phyloP scores from a whole-genome alignment of 2,113 vertebrate genomes.

The Ginglymostoma cirratum region DNA sequence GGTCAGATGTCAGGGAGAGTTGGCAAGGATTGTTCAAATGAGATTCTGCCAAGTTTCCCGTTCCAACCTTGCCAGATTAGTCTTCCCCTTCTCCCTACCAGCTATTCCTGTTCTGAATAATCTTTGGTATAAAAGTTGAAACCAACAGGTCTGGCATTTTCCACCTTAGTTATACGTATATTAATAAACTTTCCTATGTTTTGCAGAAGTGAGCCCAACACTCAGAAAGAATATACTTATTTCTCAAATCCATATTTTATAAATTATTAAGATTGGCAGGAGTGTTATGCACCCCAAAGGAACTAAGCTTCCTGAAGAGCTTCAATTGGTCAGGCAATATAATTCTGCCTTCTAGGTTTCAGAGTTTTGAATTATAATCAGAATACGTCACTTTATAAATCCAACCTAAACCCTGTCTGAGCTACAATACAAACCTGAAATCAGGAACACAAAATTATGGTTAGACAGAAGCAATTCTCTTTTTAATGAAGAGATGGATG shows the following conservation, averaged over 20 bases:
- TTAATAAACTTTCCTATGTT: neutral
- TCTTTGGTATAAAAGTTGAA: neutral
- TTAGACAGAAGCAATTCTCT: neutral
- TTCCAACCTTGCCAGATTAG: neutral
- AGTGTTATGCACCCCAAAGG: constrained; percentile 6
- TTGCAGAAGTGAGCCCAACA: neutral
- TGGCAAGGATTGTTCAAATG: neutral
- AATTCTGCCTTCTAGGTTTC: neutral
- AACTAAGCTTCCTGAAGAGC: constrained; percentile 13
- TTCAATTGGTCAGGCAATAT: constrained; percentile 30
- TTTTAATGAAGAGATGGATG: neutral
- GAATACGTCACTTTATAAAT: neutral
- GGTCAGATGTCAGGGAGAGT: neutral
- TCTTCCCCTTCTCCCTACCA: no score
- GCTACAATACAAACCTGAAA: neutral
- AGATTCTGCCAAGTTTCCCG: neutral
- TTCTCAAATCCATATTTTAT: neutral
- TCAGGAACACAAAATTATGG: neutral
- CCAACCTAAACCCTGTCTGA: neutral
- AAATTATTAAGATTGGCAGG: neutral
- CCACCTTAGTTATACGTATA: neutral
- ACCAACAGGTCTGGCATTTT: neutral
- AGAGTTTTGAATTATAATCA: neutral
- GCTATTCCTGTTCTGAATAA: neutral
- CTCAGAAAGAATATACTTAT: neutral